Percentiles rank a stretch among this genome's conserved stretches.
phyloP scores from a whole-genome alignment of 2,888 invertebrate genomes.

The Achlya flavicornis region DNA sequence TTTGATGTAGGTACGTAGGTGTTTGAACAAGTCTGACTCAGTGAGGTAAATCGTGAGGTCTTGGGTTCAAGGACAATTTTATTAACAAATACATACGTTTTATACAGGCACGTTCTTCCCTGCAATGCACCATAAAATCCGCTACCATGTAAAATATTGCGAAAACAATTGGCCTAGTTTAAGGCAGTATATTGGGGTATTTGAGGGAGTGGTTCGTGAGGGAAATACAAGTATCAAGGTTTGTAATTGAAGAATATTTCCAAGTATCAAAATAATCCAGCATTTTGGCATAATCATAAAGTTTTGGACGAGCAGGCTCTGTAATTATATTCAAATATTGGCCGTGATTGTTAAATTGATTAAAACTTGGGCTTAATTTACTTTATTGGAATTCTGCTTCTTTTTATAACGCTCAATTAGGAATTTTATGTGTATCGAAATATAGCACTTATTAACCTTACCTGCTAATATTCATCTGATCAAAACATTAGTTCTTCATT shows the following conservation, averaged over 20 bases:
- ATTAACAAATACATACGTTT: neutral
- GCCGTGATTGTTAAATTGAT: too few species aligned
- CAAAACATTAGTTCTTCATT: too few species aligned
- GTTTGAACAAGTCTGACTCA: conserved; percentile 31
- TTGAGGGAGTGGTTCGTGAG: neutral
- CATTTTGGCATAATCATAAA: too few species aligned
- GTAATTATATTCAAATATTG: too few species aligned
- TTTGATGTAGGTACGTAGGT: neutral
- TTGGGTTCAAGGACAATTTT: conserved; percentile 45
- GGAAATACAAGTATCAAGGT: neutral
- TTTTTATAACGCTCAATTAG: too few species aligned
- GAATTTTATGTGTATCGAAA: too few species aligned
- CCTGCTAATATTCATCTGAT: neutral
- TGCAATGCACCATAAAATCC: conserved; percentile 33
- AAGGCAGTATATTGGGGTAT: neutral
- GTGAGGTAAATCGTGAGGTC: conserved; percentile 41
- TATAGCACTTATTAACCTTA: neutral
- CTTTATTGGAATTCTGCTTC: too few species aligned
- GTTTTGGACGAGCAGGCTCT: too few species aligned
- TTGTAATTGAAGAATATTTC: neutral
- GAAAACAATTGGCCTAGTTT: neutral
- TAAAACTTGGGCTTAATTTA: too few species aligned
- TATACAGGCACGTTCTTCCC: conserved; percentile 12
- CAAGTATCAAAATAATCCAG: too few species aligned
- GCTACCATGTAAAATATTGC: conserved; percentile 3